Conservation (phyloP, 30 jellyfish, hydroid and myxozoan species). For the Morbakka virulenta region DNA sequence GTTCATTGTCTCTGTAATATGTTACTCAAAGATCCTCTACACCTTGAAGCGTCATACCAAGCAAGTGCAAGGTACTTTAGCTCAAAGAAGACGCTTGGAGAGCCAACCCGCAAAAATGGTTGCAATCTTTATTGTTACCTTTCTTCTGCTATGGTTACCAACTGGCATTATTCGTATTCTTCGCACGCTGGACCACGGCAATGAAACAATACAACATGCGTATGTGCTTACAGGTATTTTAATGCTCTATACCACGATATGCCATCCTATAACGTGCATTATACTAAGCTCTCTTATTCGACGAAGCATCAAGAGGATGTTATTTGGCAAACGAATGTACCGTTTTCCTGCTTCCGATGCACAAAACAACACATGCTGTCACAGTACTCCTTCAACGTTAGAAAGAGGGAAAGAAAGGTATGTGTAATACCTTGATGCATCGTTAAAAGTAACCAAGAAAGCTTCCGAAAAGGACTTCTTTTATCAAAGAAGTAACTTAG, state of each 20-base stretch:
- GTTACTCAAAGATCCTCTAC: background rate
- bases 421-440: no score
- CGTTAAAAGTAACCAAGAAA: no score
- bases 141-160: background rate
- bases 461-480: no score
- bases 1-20: background rate
- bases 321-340: background rate
- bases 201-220: background rate
- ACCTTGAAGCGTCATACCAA: background rate
- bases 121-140: background rate
- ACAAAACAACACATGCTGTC: background rate
- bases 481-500: no score
- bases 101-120: background rate
- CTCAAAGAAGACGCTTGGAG: conserved; percentile 2
- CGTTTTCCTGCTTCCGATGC: background rate
- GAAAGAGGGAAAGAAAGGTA: background rate
- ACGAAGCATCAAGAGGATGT: background rate
- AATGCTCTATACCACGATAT: background rate
- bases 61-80: background rate
- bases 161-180: conserved; percentile 4
- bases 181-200: background rate
- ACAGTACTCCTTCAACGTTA: background rate
- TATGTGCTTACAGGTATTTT: background rate
- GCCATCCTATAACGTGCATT: conserved; percentile 11
- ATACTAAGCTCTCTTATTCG: background rate